Evolutionary conservation across 2,113 vertebrate species (phyloP).

Genomic region (rabbit (Oryctolagus cuniculus)): mOryCun1.1 NC_091437.1:16809001-16809500

Average conservation of each 20-base stretch:
- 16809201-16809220: slow-evolving; percentile 17
- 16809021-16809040: too few relatives aligned
- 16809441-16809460: slow-evolving; percentile 51
- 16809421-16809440: slow-evolving; percentile 37
- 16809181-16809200: slow-evolving; percentile 8
- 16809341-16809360: not conserved
- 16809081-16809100: too few relatives aligned
- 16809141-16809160: not conserved
- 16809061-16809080: too few relatives aligned
- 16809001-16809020: too few relatives aligned
- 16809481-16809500: slow-evolving; percentile 65
- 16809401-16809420: slow-evolving; percentile 61
- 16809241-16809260: slow-evolving; percentile 27
- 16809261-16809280: not conserved
- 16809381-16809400: slow-evolving; percentile 21
- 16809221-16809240: not conserved
- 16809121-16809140: too few relatives aligned
- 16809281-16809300: not conserved
- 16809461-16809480: slow-evolving; percentile 48
- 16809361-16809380: slow-evolving; percentile 42
- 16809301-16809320: not conserved
- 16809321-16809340: slow-evolving; percentile 54
- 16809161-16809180: not conserved
- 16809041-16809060: too few relatives aligned
- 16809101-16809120: too few relatives aligned